Percentiles rank a stretch among this genome's conserved stretches.
These are phyloP conservation scores for Linurgus olivaceus DNA, from an alignment of 2,797 vertebrate species.

Conservation along the genomic window DNA sequence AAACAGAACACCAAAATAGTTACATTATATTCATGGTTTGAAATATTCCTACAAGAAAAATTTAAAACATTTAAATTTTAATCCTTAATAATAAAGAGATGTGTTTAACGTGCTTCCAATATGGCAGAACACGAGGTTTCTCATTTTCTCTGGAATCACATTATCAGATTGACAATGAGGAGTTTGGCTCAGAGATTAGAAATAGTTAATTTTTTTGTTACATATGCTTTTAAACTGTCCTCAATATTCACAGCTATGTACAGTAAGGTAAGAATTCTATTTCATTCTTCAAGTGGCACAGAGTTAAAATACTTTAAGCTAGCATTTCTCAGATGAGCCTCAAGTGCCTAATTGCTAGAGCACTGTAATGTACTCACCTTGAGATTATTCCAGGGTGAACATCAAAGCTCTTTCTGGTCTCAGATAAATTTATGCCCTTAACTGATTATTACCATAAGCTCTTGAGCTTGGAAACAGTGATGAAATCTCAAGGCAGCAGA, in stretches of 20 bases:
- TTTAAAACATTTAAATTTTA: background rate
- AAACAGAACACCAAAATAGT: background rate
- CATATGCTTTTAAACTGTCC: background rate
- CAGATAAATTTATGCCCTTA: background rate
- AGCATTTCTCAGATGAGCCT: background rate
- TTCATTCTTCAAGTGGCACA: background rate
- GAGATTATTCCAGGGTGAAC: background rate
- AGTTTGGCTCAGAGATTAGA: background rate
- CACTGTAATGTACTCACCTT: background rate
- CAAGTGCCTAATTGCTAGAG: background rate
- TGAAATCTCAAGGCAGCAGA: background rate
- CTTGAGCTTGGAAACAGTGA: background rate
- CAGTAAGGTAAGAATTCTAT: background rate
- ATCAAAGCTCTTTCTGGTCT: background rate
- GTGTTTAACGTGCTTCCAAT: background rate
- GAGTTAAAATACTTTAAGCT: background rate
- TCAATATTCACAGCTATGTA: background rate
- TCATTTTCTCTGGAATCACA: background rate
- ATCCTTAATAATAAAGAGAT: background rate
- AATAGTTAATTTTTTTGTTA: background rate
- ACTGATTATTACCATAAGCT: background rate
- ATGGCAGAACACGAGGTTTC: background rate
- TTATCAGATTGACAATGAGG: background rate
- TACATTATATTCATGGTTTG: background rate
- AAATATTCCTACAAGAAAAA: background rate